Percentiles rank a stretch among this genome's conserved stretches.
Evolutionary conservation across 2,113 vertebrate genomes (phyloP).

Genomic region (Dascyllus trimaculatus): DNA sequence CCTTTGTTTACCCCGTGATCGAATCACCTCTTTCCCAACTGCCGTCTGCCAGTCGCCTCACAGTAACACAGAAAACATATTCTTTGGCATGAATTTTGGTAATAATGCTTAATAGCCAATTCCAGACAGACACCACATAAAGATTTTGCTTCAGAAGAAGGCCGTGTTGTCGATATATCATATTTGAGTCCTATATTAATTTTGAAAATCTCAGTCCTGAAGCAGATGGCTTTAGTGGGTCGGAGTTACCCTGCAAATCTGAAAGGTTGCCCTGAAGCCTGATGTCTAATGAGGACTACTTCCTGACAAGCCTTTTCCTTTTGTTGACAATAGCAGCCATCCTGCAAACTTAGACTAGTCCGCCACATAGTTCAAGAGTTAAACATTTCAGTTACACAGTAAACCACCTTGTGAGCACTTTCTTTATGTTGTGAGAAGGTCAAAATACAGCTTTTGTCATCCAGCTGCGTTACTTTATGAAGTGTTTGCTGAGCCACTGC

Average conservation of each 20-base stretch:
- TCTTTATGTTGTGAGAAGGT: neutral
- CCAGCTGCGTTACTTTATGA: too few relatives aligned
- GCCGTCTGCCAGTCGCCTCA: neutral
- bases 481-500: too few relatives aligned
- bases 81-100: conserved; percentile 3
- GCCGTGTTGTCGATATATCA: conserved; percentile 3
- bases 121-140: conserved; percentile 30
- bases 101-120: conserved; percentile 42
- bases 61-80: conserved; percentile 1
- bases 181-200: conserved; percentile 8
- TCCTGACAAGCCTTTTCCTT: conserved; percentile 79
- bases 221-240: conserved; percentile 6
- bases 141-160: conserved; percentile 20
- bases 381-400: neutral
- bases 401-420: neutral
- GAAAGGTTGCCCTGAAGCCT: conserved; percentile 28
- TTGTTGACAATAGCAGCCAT: conserved; percentile 59
- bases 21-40: conserved; percentile 7
- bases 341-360: conserved; percentile 9
- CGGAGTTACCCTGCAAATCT: conserved; percentile 11
- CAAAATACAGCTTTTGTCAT: neutral
- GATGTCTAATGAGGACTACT: conserved; percentile 70
- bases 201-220: conserved; percentile 18
- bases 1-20: conserved; percentile 53
- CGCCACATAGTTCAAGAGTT: conserved; percentile 11